Evolutionary conservation across 2,113 vertebrate genomes (phyloP).

Genomic region (Crotalus helleri): DNA sequence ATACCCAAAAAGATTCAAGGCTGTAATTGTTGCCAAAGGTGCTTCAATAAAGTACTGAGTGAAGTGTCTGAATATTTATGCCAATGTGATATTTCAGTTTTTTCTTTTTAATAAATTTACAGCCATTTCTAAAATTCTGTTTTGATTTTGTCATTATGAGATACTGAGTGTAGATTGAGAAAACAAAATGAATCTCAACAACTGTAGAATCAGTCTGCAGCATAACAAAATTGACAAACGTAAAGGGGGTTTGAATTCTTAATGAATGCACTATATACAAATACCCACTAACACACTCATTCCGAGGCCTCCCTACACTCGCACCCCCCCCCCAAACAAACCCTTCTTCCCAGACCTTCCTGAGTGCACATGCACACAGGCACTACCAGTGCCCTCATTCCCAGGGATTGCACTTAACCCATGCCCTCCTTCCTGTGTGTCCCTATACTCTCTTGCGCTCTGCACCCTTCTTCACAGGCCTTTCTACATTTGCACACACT

Average conservation of each 20-base stretch:
- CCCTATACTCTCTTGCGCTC: not conserved
- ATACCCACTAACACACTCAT: not conserved
- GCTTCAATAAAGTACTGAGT: not conserved
- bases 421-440: not conserved
- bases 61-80: not conserved
- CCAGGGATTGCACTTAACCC: not conserved
- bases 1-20: not conserved
- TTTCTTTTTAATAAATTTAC: not conserved
- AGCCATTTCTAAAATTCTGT: not conserved
- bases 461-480: not conserved
- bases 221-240: not conserved
- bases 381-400: not conserved
- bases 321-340: not conserved
- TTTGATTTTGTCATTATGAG: not conserved
- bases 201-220: not conserved
- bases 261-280: not conserved
- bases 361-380: not conserved
- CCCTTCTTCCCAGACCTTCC: not conserved
- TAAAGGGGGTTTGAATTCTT: not conserved
- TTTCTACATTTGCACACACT: not conserved
- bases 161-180: not conserved
- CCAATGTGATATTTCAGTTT: not conserved
- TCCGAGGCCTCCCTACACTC: not conserved
- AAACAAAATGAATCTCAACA: not conserved
- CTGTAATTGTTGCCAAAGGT: not conserved